Evolutionary conservation across 2,113 vertebrate species (phyloP).

Genomic region (Balaeniceps rex): DNA sequence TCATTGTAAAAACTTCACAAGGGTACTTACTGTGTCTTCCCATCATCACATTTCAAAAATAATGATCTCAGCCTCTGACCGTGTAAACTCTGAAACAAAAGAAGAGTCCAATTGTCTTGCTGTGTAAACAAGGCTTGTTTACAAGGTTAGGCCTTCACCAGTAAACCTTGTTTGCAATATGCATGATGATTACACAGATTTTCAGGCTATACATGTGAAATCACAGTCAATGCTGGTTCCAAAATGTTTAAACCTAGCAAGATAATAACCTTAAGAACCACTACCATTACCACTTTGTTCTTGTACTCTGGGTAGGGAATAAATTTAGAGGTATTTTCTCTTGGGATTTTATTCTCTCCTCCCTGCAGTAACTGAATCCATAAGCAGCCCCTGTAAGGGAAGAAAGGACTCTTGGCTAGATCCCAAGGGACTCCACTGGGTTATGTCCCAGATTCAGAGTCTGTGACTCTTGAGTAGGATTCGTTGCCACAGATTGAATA

Average conservation of each 20-base stretch:
- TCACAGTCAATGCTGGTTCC: not conserved
- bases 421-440: not conserved
- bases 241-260: not conserved
- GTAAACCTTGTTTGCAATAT: not conserved
- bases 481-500: not conserved
- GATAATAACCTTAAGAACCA: not conserved
- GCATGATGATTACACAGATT: not conserved
- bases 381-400: not conserved
- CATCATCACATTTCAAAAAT: not conserved
- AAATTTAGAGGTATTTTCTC: not conserved
- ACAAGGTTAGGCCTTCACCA: not conserved
- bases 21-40: not conserved
- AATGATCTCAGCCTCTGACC: slow-evolving; percentile 10
- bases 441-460: not conserved
- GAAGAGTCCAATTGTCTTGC: not conserved
- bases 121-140: slow-evolving; percentile 1
- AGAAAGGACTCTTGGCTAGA: not conserved
- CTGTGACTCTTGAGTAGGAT: not conserved
- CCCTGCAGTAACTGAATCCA: not conserved
- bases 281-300: not conserved
- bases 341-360: not conserved
- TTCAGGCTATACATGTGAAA: not conserved
- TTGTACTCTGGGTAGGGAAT: not conserved
- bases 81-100: slow-evolving; percentile 33
- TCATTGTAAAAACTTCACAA: slow-evolving; percentile 19